A percentile compares a stretch with the other conserved stretches of the same genome.
phyloP scores from a whole-genome alignment of 2,888 invertebrate genomes.

The Microctonus hyperodae region DNA sequence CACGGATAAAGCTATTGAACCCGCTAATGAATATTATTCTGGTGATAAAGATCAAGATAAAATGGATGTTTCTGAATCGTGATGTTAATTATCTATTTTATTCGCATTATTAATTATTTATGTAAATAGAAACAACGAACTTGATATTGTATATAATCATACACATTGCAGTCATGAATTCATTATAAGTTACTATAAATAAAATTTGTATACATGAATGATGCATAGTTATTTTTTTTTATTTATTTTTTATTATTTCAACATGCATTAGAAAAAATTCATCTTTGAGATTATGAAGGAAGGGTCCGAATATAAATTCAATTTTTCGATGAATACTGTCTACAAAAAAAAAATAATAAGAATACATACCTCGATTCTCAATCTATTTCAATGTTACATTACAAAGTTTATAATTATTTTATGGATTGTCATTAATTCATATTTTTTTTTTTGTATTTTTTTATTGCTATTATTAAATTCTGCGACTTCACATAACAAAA shows the following conservation, averaged over 20 bases:
- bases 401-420: conserved; percentile 56
- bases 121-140: background rate
- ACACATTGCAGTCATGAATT: conserved; percentile 41
- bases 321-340: conserved; percentile 23
- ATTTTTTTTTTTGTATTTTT: conserved; percentile 16
- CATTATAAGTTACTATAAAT: background rate
- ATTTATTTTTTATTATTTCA: background rate
- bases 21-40: conserved; percentile 88
- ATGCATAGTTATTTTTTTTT: conserved; percentile 45
- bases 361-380: conserved; percentile 55
- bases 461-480: conserved; percentile 31
- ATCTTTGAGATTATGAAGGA: conserved; percentile 42
- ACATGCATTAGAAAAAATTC: background rate
- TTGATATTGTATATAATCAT: conserved; percentile 43
- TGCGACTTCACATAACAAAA: conserved; percentile 27
- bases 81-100: conserved; percentile 34
- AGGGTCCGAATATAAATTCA: too few species aligned
- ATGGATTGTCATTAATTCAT: background rate
- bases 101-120: background rate
- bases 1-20: conserved; percentile 82
- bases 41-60: conserved; percentile 91
- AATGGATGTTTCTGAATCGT: conserved; percentile 66
- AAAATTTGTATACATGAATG: background rate
- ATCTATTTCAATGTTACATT: conserved; percentile 57
- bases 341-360: conserved; percentile 49